Percentiles rank a stretch among this genome's conserved stretches.
These are phyloP conservation scores for Lithodes maja DNA, from an alignment of 2,888 invertebrate genomes.

Conservation along the genomic window DNA sequence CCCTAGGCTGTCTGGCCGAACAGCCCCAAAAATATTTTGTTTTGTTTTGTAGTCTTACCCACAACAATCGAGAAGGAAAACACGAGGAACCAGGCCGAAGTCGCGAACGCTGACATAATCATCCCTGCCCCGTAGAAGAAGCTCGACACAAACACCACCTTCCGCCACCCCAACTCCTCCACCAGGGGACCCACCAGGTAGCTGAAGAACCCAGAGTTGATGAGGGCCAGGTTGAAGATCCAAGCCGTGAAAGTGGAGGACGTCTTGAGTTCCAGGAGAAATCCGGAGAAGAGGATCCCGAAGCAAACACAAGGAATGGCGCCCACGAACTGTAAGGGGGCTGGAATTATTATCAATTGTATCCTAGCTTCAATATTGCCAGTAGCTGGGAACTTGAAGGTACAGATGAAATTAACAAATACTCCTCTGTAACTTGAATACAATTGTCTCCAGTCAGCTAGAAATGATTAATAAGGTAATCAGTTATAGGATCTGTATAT, in stretches of 20 bases:
- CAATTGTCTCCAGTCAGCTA: no score
- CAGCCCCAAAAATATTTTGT: no score
- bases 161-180: neutral
- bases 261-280: slow-evolving; percentile 6
- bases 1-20: no score
- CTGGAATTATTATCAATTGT: no score
- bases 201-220: neutral
- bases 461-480: no score
- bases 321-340: neutral
- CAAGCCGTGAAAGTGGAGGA: neutral
- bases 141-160: slow-evolving; percentile 1
- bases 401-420: no score
- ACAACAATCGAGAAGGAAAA: slow-evolving; percentile 32
- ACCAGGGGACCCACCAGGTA: slow-evolving; percentile 33
- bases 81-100: slow-evolving; percentile 1
- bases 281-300: slow-evolving; percentile 34
- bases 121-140: slow-evolving; percentile 24
- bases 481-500: no score
- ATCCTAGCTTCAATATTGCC: no score
- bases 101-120: slow-evolving; percentile 6
- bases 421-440: no score
- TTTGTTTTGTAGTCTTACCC: slow-evolving; percentile 6
- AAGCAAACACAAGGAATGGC: slow-evolving; percentile 5
- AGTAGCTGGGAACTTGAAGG: no score
- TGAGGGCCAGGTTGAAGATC: no score